Percentiles rank a stretch among this genome's conserved stretches.
These are phyloP conservation scores for Suncus etruscus DNA, from an alignment of 2,113 vertebrate species.

Conservation along the genomic window DNA sequence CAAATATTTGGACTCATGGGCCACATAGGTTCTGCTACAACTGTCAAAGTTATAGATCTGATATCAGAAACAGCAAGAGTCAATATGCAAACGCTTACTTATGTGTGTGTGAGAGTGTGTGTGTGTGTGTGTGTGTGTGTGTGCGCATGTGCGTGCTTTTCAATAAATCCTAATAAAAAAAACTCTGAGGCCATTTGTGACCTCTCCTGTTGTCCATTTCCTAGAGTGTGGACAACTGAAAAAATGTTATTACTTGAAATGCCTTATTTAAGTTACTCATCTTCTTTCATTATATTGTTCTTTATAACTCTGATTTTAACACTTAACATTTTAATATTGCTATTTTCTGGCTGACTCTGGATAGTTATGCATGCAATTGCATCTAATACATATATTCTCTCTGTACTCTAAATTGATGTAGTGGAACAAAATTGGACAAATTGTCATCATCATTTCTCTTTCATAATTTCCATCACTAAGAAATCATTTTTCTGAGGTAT, in stretches of 20 bases:
- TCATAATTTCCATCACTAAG: constrained; percentile 13
- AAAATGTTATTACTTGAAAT: not conserved
- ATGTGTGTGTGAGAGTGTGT: no score
- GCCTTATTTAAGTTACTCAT: not conserved
- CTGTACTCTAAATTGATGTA: not conserved
- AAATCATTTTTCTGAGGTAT: constrained; percentile 19
- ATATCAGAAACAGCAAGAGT: not conserved
- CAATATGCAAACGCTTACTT: not conserved
- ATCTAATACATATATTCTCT: not conserved
- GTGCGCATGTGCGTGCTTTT: not conserved
- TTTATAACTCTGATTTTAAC: constrained; percentile 15
- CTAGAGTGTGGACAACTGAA: not conserved
- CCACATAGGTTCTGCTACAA: not conserved
- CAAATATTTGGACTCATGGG: not conserved
- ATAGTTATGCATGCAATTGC: constrained; percentile 9
- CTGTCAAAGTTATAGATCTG: not conserved
- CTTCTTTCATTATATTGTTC: constrained; percentile 35
- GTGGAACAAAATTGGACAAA: not conserved
- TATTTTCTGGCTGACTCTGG: not conserved
- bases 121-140: no score
- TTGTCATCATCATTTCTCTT: constrained; percentile 22
- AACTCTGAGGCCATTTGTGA: not conserved
- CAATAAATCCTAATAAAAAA: constrained; percentile 1
- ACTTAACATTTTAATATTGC: not conserved
- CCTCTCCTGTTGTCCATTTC: not conserved